A percentile compares a stretch with the other conserved stretches of the same genome.
phyloP scores from a whole-genome alignment of 2,797 vertebrate species.

The Apogon hyalosoma region DNA sequence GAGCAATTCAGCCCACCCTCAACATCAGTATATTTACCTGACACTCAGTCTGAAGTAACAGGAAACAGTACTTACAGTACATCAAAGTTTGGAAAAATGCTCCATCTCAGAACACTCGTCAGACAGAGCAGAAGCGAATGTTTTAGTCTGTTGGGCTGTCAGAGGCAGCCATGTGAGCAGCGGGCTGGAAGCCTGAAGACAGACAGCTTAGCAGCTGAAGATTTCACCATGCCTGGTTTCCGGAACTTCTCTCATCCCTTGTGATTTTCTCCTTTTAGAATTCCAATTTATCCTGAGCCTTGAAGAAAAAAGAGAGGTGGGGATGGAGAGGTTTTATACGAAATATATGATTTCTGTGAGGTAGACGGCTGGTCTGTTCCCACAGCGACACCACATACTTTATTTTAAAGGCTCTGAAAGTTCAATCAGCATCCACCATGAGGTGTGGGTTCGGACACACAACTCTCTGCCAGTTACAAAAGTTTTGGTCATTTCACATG shows the following conservation, averaged over 20 bases:
- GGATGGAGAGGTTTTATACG: constrained; percentile 59
- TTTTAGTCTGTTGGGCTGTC: constrained; percentile 75
- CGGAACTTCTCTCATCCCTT: constrained; percentile 67
- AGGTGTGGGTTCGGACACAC: too few species aligned
- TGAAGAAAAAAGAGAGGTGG: constrained; percentile 58
- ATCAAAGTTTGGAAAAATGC: constrained; percentile 72
- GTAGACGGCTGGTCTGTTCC: constrained; percentile 38
- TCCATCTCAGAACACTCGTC: constrained; percentile 65
- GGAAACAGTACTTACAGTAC: constrained; percentile 65
- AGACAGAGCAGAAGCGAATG: constrained; percentile 62
- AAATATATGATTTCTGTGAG: constrained; percentile 59
- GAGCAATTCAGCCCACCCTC: constrained; percentile 53
- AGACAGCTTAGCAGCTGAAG: constrained; percentile 72
- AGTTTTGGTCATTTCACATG: too few species aligned
- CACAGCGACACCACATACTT: constrained; percentile 50
- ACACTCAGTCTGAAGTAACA: constrained; percentile 59
- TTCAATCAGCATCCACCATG: neutral
- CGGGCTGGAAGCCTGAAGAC: constrained; percentile 69
- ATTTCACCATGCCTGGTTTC: constrained; percentile 71
- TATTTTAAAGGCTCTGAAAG: constrained; percentile 57
- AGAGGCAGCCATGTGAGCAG: constrained; percentile 75
- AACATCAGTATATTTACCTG: constrained; percentile 61
- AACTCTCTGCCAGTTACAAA: too few species aligned
- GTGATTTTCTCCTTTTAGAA: constrained; percentile 73
- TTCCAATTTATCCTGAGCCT: constrained; percentile 77